Evolutionary conservation across 2,888 invertebrate genomes (phyloP).

Genomic region (Plusia festucae): DNA sequence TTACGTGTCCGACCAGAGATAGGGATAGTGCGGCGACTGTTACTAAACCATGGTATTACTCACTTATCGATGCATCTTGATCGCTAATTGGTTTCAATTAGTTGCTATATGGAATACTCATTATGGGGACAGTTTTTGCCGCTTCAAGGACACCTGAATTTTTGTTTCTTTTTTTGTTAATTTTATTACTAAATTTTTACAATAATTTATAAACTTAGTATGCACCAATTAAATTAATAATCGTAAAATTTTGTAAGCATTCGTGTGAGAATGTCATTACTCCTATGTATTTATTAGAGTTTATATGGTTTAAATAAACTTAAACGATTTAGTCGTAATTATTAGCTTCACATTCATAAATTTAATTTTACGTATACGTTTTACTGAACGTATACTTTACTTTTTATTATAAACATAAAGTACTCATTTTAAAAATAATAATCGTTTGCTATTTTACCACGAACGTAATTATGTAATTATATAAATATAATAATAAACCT

Average conservation of each 20-base stretch:
- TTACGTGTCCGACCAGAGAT: constrained; percentile 69
- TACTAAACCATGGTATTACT: constrained; percentile 48
- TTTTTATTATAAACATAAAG: not conserved
- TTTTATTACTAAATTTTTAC: not conserved
- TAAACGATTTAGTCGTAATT: not conserved
- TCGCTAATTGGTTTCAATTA: constrained; percentile 49
- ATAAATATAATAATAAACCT: not conserved
- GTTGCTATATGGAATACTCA: constrained; percentile 36
- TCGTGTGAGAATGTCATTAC: constrained; percentile 2
- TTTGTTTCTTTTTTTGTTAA: no score
- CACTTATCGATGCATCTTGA: constrained; percentile 53
- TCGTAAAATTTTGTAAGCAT: not conserved
- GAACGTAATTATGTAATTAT: not conserved
- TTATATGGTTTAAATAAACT: not conserved
- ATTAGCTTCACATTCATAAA: not conserved
- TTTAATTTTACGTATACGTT: not conserved
- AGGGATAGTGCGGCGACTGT: constrained; percentile 51
- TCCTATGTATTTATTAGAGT: not conserved
- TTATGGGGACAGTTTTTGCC: constrained; percentile 33
- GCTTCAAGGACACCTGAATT: not conserved
- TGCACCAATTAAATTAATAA: not conserved
- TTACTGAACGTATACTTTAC: not conserved
- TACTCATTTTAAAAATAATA: no score
- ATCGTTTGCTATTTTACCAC: no score
- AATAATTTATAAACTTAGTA: not conserved